These are phyloP conservation scores for Drosophila mauritiana DNA, from an alignment of 1,140 invertebrate genomes.

Conservation along the genomic window DNA sequence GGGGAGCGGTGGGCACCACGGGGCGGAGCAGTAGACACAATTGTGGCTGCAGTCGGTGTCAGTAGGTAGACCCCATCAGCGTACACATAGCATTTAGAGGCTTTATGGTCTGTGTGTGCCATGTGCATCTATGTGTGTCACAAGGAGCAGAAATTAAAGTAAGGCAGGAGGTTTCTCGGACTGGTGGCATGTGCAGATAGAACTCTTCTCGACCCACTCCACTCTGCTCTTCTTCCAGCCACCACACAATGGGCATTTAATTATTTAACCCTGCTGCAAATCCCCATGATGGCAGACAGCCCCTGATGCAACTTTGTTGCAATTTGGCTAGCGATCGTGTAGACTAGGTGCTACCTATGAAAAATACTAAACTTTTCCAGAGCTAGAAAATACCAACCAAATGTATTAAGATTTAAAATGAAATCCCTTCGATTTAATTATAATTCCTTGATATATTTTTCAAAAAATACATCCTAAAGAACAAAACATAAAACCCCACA, in stretches of 20 bases:
- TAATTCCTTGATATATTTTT: neutral
- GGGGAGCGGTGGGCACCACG: neutral
- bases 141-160: conserved; percentile 82
- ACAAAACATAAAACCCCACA: neutral
- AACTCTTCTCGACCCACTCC: conserved; percentile 15
- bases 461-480: too few relatives aligned
- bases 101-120: conserved; percentile 27
- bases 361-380: neutral
- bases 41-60: conserved; percentile 71
- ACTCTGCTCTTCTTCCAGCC: conserved; percentile 51
- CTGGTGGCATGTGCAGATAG: conserved; percentile 60
- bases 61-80: conserved; percentile 58
- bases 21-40: conserved; percentile 57
- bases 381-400: neutral
- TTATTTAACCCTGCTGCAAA: conserved; percentile 50
- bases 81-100: conserved; percentile 12
- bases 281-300: conserved; percentile 16
- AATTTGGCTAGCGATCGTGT: conserved; percentile 3
- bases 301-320: conserved; percentile 35
- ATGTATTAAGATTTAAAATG: too few relatives aligned
- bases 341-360: conserved; percentile 7
- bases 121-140: conserved; percentile 77
- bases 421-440: too few relatives aligned
- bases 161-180: conserved; percentile 81
- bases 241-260: conserved; percentile 72